These are phyloP conservation scores for Tokudaia tokunoshimensis DNA, from an alignment of 2,797 vertebrate genomes.

Conservation along the genomic window DNA sequence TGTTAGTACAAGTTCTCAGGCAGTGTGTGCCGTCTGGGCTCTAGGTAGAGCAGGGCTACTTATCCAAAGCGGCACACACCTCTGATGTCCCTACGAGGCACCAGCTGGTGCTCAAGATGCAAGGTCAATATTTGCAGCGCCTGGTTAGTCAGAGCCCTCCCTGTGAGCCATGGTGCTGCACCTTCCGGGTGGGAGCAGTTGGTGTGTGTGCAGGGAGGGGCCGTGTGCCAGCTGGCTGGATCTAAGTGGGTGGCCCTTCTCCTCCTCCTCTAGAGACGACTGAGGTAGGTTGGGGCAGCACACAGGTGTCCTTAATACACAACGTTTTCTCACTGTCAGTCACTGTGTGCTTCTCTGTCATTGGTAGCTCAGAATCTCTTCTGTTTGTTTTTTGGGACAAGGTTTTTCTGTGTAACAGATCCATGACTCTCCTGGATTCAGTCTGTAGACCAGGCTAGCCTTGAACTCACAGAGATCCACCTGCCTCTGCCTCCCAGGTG, in stretches of 20 bases:
- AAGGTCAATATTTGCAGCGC: background rate
- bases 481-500: background rate
- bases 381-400: background rate
- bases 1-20: background rate
- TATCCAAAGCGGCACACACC: accelerated
- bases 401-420: background rate
- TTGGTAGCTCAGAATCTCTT: background rate
- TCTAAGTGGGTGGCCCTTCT: background rate
- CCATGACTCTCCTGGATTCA: background rate
- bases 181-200: background rate
- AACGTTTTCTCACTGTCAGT: background rate
- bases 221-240: background rate
- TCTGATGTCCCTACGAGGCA: background rate
- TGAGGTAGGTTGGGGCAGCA: accelerated
- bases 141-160: background rate
- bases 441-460: background rate
- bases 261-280: background rate
- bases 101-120: conserved; percentile 9
- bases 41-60: background rate
- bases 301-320: accelerated
- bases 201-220: background rate
- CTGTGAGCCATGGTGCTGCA: background rate
- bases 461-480: background rate
- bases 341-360: background rate
- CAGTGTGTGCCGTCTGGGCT: accelerated